These are phyloP conservation scores for Drosophila testacea DNA, from an alignment of 2,888 invertebrate genomes.

Conservation along the genomic window DNA sequence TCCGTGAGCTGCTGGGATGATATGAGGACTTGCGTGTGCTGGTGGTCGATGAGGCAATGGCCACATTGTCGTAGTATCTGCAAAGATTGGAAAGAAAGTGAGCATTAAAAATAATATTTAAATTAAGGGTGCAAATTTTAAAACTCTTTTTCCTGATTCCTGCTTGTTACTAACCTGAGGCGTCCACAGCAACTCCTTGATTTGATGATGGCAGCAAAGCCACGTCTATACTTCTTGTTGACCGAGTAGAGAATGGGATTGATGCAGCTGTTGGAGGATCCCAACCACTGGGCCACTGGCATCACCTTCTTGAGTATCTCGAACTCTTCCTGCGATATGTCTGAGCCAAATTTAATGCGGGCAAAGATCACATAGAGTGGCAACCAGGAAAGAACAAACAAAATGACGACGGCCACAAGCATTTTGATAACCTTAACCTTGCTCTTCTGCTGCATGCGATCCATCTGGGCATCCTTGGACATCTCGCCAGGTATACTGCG, in stretches of 20 bases:
- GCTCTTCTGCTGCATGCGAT: conserved; percentile 96
- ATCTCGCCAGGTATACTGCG: conserved; percentile 93
- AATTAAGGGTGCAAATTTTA: too few relatives aligned
- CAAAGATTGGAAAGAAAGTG: not conserved
- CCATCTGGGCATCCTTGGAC: conserved; percentile 95
- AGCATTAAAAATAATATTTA: too few relatives aligned
- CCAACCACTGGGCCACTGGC: conserved; percentile 96
- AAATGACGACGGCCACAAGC: conserved; percentile 95
- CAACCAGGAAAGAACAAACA: conserved; percentile 97
- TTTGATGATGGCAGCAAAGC: conserved; percentile 94
- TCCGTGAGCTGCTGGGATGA: conserved; percentile 88
- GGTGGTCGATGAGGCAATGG: conserved; percentile 93
- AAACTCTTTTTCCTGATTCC: too few relatives aligned
- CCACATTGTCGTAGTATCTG: conserved; percentile 93
- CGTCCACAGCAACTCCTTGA: conserved; percentile 94
- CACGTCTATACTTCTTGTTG: conserved; percentile 96
- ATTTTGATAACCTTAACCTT: conserved; percentile 98
- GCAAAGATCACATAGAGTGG: conserved; percentile 96
- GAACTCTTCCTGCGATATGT: conserved; percentile 91
- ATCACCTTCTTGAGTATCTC: conserved; percentile 92
- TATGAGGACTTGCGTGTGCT: conserved; percentile 94
- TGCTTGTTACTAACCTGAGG: conserved; percentile 86
- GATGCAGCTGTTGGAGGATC: conserved; percentile 97
- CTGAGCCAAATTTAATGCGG: conserved; percentile 92
- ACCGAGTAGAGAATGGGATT: conserved; percentile 98